phyloP scores from a whole-genome alignment of 2,797 vertebrate species.

The Erethizon dorsatum region DNA sequence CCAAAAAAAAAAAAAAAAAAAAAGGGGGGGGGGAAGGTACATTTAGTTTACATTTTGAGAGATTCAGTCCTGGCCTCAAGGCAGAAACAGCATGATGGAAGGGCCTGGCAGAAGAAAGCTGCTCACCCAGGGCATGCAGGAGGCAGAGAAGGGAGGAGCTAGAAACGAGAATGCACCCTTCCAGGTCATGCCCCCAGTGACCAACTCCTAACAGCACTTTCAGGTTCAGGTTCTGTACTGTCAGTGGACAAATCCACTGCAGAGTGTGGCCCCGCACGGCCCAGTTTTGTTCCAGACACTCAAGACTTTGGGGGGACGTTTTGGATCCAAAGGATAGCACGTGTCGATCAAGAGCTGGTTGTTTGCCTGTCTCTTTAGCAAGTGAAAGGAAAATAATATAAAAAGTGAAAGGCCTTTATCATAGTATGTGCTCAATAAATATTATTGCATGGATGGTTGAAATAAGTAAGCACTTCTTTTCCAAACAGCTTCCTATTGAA shows the following conservation, averaged over 20 bases:
- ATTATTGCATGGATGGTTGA: constrained; percentile 34
- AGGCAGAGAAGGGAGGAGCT: background rate
- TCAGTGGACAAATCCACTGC: background rate
- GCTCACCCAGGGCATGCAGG: background rate
- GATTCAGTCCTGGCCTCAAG: background rate
- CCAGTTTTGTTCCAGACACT: background rate
- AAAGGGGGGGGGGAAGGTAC: background rate
- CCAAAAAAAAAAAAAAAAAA: no score
- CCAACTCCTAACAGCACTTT: background rate
- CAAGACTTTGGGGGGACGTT: background rate
- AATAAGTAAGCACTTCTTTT: constrained; percentile 80
- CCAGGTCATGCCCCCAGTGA: background rate
- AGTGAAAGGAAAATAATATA: background rate
- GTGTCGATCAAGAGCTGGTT: background rate
- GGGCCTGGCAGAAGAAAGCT: background rate
- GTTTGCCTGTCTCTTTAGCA: constrained; percentile 26
- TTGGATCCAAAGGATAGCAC: background rate
- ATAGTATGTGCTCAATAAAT: constrained; percentile 70
- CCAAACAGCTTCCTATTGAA: constrained; percentile 73
- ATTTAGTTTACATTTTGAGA: background rate
- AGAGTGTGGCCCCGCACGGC: no score
- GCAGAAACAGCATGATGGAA: background rate
- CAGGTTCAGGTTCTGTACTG: background rate
- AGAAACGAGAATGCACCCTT: background rate
- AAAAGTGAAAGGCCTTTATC: background rate